A percentile compares a stretch with the other conserved stretches of the same genome.
Conservation (phyloP, 2,888 invertebrate genomes). For the Aporophyla nigra region DNA sequence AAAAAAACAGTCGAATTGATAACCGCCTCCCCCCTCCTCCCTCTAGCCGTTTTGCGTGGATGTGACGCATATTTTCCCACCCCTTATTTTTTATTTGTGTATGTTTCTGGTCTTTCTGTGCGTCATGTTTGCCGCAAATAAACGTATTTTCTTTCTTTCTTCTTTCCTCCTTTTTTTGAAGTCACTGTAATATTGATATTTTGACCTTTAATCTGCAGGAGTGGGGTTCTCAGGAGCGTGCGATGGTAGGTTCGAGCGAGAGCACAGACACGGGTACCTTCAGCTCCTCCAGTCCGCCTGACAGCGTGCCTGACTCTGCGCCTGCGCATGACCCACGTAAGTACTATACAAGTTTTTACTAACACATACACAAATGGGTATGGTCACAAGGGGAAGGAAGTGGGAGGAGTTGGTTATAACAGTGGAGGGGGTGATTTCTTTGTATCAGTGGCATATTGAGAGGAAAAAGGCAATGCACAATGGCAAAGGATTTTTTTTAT, state of each 20-base stretch:
- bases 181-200: not conserved
- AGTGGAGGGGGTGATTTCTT: too few relatives aligned
- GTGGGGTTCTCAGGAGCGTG: slow-evolving; percentile 86
- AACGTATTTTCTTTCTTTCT: too few relatives aligned
- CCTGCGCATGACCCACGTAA: slow-evolving; percentile 69
- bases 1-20: too few relatives aligned
- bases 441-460: not conserved
- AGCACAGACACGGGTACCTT: slow-evolving; percentile 88
- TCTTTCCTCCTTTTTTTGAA: too few relatives aligned
- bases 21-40: too few relatives aligned
- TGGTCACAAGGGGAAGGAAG: not conserved
- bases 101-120: too few relatives aligned
- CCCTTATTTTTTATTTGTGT: too few relatives aligned
- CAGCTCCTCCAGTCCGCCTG: slow-evolving; percentile 87
- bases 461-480: too few relatives aligned
- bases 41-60: too few relatives aligned
- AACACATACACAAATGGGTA: not conserved
- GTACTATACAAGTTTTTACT: slow-evolving; percentile 33
- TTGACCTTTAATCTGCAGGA: slow-evolving; percentile 71
- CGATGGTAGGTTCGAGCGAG: slow-evolving; percentile 88
- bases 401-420: not conserved
- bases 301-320: slow-evolving; percentile 77
- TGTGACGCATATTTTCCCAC: too few relatives aligned
- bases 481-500: not conserved
- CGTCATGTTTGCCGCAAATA: too few relatives aligned